Percentiles rank a stretch among this genome's conserved stretches.
Evolutionary conservation across 2,797 vertebrate genomes (phyloP).

Genomic region (Gila robusta): DNA sequence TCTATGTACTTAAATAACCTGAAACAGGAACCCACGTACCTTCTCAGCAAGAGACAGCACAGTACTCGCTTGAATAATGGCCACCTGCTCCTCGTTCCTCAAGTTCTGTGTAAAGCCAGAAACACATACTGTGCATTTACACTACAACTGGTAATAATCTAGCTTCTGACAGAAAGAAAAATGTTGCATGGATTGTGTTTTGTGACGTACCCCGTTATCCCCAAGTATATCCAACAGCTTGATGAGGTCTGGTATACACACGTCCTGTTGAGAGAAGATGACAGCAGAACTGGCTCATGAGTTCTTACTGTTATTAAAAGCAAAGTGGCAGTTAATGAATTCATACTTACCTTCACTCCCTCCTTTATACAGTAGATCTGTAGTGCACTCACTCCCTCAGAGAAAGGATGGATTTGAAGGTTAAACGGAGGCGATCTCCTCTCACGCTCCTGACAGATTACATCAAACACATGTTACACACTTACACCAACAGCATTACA

Average conservation of each 20-base stretch:
- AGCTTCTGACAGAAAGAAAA: neutral
- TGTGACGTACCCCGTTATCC: constrained; percentile 89
- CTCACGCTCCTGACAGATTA: constrained; percentile 88
- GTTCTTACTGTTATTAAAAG: neutral
- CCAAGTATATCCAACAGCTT: constrained; percentile 97
- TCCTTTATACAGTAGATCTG: constrained; percentile 99
- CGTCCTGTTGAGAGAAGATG: constrained; percentile 82
- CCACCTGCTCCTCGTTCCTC: constrained; percentile 98
- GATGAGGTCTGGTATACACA: constrained; percentile 98
- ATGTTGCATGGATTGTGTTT: neutral
- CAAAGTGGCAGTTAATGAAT: neutral
- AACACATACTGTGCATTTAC: neutral
- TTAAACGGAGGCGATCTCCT: constrained; percentile 95
- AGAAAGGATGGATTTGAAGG: constrained; percentile 96
- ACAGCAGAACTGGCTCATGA: neutral
- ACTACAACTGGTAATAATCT: neutral
- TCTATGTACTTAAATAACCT: neutral
- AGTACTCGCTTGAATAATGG: constrained; percentile 98
- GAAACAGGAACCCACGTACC: constrained; percentile 75
- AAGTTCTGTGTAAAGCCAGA: constrained; percentile 83
- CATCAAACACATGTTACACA: neutral
- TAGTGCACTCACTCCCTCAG: constrained; percentile 95
- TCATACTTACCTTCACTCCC: constrained; percentile 90
- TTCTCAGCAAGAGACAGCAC: constrained; percentile 97
- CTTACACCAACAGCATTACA: neutral